phyloP scores from a whole-genome alignment of 2,797 vertebrate genomes.

The Myoxocephalus aenaeus region DNA sequence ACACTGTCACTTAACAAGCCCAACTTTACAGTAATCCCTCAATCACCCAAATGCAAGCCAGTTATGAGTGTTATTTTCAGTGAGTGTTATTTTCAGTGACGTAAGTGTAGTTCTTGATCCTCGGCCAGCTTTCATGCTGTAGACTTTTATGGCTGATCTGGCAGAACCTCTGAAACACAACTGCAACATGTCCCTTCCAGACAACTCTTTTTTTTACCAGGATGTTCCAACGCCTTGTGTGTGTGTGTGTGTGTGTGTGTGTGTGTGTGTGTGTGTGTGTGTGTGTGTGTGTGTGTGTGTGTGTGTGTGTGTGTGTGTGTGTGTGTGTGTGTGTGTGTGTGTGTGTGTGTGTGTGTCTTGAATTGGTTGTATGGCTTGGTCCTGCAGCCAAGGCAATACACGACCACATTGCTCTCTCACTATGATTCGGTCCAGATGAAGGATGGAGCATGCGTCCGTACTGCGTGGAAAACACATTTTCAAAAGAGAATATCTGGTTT shows the following conservation, averaged over 20 bases:
- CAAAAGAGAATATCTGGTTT: constrained; percentile 86
- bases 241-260: constrained; percentile 4
- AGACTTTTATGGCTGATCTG: constrained; percentile 82
- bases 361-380: constrained; percentile 64
- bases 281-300: constrained; percentile 11
- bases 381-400: constrained; percentile 68
- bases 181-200: constrained; percentile 76
- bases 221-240: constrained; percentile 57
- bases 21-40: constrained; percentile 59
- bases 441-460: constrained; percentile 68
- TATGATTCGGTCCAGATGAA: constrained; percentile 86
- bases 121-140: constrained; percentile 72
- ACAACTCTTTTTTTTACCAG: constrained; percentile 45
- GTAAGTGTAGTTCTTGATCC: constrained; percentile 81
- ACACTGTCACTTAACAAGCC: constrained; percentile 68
- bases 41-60: constrained; percentile 53
- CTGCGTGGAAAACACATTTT: constrained; percentile 84
- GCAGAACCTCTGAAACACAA: constrained; percentile 75
- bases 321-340: constrained; percentile 4
- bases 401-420: constrained; percentile 57
- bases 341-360: constrained; percentile 21
- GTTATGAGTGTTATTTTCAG: constrained; percentile 66
- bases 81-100: constrained; percentile 74
- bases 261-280: constrained; percentile 11
- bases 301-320: not conserved